Evolutionary conservation across 2,888 invertebrate species (phyloP).

Genomic region (Standfussiana lucernea): DNA sequence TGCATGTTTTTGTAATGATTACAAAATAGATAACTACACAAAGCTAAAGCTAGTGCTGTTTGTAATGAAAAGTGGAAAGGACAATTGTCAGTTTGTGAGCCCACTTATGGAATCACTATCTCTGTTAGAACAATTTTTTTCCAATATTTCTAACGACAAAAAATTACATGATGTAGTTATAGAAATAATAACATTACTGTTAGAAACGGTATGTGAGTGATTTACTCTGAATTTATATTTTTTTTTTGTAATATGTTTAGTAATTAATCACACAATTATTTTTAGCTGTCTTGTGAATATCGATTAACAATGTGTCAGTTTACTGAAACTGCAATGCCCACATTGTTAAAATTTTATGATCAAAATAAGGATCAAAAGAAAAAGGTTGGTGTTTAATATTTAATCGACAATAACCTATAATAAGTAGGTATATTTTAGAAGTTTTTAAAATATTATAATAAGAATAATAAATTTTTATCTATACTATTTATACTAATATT

Average conservation of each 20-base stretch:
- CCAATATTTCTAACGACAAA: conserved; percentile 78
- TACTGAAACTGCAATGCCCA: conserved; percentile 85
- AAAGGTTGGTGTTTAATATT: conserved; percentile 78
- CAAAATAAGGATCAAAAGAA: conserved; percentile 84
- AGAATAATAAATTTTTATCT: too few relatives aligned
- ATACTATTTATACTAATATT: too few relatives aligned
- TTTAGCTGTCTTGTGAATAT: conserved; percentile 88
- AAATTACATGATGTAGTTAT: conserved; percentile 84
- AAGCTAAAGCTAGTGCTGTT: conserved; percentile 85
- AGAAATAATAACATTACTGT: conserved; percentile 79
- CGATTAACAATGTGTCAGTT: conserved; percentile 89
- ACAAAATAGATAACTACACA: conserved; percentile 81
- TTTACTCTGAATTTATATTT: background rate
- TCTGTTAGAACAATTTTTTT: conserved; percentile 78
- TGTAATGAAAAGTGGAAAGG: conserved; percentile 84
- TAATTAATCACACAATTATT: conserved; percentile 42
- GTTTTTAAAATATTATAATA: background rate
- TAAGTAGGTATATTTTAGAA: too few relatives aligned
- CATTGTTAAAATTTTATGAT: conserved; percentile 86
- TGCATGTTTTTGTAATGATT: conserved; percentile 75
- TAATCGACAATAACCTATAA: background rate
- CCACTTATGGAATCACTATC: conserved; percentile 80
- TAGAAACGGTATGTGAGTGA: conserved; percentile 78
- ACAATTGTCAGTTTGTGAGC: conserved; percentile 82
- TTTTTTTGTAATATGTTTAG: background rate